Base-by-base conservation (phyloP, 2,888 invertebrate genomes). In the Eristalis intricaria region DNA sequence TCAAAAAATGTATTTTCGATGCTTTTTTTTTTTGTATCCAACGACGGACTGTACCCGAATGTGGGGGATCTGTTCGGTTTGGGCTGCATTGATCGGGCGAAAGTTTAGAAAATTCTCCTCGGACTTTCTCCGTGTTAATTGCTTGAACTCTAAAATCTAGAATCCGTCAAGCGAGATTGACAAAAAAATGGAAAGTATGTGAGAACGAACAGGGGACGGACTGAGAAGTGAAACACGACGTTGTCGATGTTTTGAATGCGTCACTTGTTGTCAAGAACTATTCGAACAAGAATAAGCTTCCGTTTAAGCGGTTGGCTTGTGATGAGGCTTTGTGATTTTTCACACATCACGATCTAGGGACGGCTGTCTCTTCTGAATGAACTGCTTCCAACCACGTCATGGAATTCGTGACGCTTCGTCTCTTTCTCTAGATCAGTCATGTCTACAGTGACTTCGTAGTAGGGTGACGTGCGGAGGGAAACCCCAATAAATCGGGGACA, bases 81-180 rank as follows among this genome's bases (percentile, higher is more conserved):
- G 13, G 22, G 35, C 69, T 19, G 50, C 56, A 56, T 56, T 13
- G 19, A n/a, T 43, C 11, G n/a, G 63, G 43, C 43, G 73, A 73
- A 73, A 73, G 73, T 63, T 73, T 26, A 43, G 26, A 43, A 7
- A 32, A 29, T 22, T 23, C 26, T 26, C 13, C 0, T 11, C 10
- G 8, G 23, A 73, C 73, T 50, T 73, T 73, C 73, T n/a, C 63
- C 29, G 15, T 13, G 29, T 43, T 73, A 32, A 73, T 73, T 61
- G 5, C 43, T 26, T 73, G 43, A 73, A 32, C 40, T 38, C 19
- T 40, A 60, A 61, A 38, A 3, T 15, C 22, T 23, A 11, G 22
- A 23, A 10, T 23, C 7, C 4, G 26, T 60, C 60, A 29, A 15
- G 23, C 11, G 7, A 60, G 13, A 15, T 11, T n/a, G 11, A 29